Conservation (phyloP, 1,140 invertebrate species). For the Colletes gigas region DNA sequence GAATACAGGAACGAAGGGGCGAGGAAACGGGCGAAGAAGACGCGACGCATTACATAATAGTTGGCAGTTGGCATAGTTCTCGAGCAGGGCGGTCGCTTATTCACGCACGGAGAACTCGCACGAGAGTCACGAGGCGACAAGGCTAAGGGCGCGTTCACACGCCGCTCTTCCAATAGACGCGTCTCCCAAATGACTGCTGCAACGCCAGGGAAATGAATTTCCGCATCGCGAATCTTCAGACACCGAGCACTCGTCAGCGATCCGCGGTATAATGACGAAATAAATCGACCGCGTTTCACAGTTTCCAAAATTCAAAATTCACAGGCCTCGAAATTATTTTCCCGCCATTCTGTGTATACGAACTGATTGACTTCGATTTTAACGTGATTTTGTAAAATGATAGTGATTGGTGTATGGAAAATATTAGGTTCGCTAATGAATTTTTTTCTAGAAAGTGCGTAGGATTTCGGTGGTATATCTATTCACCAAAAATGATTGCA, state of each 20-base stretch:
- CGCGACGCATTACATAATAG: conserved; percentile 63
- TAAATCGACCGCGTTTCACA: too few species aligned
- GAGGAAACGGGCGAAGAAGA: conserved; percentile 46
- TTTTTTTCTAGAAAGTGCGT: too few species aligned
- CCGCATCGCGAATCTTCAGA: background rate
- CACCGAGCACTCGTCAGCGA: background rate
- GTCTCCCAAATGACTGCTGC: background rate
- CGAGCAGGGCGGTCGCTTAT: conserved; percentile 57
- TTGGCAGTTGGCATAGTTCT: conserved; percentile 71
- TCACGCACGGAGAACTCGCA: conserved; percentile 55
- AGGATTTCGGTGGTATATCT: too few species aligned
- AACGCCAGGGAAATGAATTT: conserved; percentile 6
- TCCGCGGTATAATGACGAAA: too few species aligned
- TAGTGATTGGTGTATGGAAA: too few species aligned
- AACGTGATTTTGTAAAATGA: too few species aligned
- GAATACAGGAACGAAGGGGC: conserved; percentile 34
- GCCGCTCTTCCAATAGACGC: background rate
- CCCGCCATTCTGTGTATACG: too few species aligned
- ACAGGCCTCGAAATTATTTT: too few species aligned
- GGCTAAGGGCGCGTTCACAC: conserved; percentile 51
- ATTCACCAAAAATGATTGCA: too few species aligned
- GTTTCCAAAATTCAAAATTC: too few species aligned
- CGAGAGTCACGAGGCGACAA: conserved; percentile 36
- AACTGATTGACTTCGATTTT: too few species aligned
- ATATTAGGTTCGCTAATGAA: too few species aligned